Conservation (phyloP, 1,140 invertebrate genomes). For the Nymphalis io region DNA sequence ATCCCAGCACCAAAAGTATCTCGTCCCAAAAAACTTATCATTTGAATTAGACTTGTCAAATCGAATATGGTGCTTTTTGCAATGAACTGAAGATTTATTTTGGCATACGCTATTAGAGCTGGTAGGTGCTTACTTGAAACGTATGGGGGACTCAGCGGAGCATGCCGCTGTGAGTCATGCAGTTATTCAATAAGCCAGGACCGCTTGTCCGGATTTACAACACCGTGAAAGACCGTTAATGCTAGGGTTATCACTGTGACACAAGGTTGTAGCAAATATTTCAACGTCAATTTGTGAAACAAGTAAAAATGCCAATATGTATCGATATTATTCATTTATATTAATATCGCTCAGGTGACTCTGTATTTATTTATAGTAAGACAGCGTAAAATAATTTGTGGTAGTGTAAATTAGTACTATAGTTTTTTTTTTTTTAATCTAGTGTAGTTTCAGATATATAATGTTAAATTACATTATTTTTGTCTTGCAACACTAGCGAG, state of each 20-base stretch:
- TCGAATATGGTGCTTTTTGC: constrained; percentile 13
- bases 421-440: too few species aligned
- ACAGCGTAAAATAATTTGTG: too few species aligned
- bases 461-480: too few species aligned
- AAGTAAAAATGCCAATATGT: not conserved
- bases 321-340: too few species aligned
- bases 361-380: too few species aligned
- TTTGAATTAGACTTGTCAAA: constrained; percentile 7
- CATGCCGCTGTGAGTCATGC: constrained; percentile 65
- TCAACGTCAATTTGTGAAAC: not conserved
- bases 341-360: too few species aligned
- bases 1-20: constrained; percentile 35
- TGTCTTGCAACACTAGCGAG: too few species aligned
- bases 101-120: constrained; percentile 21
- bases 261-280: constrained; percentile 10
- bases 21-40: not conserved
- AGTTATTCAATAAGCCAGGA: constrained; percentile 70
- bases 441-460: too few species aligned
- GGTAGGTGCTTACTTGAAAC: constrained; percentile 30
- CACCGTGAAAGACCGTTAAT: constrained; percentile 57
- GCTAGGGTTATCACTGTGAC: constrained; percentile 49
- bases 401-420: too few species aligned
- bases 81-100: constrained; percentile 21
- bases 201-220: constrained; percentile 56
- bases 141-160: constrained; percentile 61